Conservation (phyloP, 2,797 vertebrate genomes). For the Gallinago nigripennis region DNA sequence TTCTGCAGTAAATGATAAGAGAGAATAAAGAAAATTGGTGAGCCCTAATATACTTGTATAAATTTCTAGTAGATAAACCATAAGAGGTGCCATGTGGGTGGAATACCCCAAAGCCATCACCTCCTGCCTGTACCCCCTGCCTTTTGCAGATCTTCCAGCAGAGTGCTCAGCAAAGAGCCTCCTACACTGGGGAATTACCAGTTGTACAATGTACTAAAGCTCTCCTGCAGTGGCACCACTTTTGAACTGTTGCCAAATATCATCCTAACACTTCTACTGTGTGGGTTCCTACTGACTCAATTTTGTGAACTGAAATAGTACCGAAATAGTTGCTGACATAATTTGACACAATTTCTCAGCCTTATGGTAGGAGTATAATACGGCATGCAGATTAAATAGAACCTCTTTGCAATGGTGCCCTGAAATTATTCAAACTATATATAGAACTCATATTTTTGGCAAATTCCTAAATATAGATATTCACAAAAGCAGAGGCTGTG, state of each 20-base stretch:
- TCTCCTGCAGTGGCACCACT: neutral
- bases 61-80: neutral
- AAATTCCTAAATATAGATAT: neutral
- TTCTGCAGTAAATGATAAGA: neutral
- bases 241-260: neutral
- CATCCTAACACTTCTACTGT: neutral
- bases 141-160: neutral
- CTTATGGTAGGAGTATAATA: neutral
- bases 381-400: neutral
- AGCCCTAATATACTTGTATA: neutral
- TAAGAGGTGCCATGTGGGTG: neutral
- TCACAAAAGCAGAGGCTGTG: neutral
- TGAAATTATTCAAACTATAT: neutral
- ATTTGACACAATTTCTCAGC: neutral
- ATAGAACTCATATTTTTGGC: neutral
- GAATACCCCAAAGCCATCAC: neutral
- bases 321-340: neutral
- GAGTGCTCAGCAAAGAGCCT: neutral
- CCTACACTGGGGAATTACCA: neutral
- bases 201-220: neutral
- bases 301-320: neutral
- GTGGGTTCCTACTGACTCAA: neutral
- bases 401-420: neutral
- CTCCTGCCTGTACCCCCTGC: neutral
- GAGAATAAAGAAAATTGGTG: neutral